Percentiles rank a stretch among this genome's conserved stretches.
Evolutionary conservation across 2,888 invertebrate genomes (phyloP).

Genomic region (Dynastes hyllus): DNA sequence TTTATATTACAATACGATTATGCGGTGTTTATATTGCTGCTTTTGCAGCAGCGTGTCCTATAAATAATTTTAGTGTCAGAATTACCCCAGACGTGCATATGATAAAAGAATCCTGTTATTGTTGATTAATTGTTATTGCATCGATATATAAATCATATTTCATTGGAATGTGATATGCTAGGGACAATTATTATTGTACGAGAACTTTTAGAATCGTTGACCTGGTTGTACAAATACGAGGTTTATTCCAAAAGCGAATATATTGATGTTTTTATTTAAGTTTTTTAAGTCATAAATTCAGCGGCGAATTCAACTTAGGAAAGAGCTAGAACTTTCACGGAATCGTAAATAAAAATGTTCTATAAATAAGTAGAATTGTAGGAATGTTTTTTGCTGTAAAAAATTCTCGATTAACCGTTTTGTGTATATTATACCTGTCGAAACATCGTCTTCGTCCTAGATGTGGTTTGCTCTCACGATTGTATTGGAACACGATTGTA

Average conservation of each 20-base stretch:
- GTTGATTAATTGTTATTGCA: constrained; percentile 28
- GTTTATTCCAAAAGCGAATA: not conserved
- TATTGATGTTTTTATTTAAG: not conserved
- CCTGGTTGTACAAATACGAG: not conserved
- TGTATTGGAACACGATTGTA: too few species aligned
- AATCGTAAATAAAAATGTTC: too few species aligned
- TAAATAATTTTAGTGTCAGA: constrained; percentile 34
- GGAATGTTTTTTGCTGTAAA: too few species aligned
- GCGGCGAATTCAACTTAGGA: too few species aligned
- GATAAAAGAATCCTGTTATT: constrained; percentile 15
- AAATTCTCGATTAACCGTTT: too few species aligned
- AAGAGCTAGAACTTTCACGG: too few species aligned
- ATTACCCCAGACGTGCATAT: not conserved
- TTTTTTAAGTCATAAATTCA: too few species aligned
- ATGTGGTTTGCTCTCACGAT: too few species aligned
- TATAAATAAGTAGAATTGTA: too few species aligned
- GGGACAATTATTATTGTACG: not conserved
- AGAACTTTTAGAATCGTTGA: not conserved
- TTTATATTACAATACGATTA: constrained; percentile 28
- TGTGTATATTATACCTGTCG: too few species aligned
- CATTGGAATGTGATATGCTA: constrained; percentile 17
- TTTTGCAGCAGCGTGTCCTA: constrained; percentile 21
- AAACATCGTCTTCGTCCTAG: too few species aligned
- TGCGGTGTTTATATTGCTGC: constrained; percentile 15
- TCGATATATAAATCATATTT: constrained; percentile 23